phyloP scores from a whole-genome alignment of 2,113 vertebrate genomes.

The Elanus axillaris region DNA sequence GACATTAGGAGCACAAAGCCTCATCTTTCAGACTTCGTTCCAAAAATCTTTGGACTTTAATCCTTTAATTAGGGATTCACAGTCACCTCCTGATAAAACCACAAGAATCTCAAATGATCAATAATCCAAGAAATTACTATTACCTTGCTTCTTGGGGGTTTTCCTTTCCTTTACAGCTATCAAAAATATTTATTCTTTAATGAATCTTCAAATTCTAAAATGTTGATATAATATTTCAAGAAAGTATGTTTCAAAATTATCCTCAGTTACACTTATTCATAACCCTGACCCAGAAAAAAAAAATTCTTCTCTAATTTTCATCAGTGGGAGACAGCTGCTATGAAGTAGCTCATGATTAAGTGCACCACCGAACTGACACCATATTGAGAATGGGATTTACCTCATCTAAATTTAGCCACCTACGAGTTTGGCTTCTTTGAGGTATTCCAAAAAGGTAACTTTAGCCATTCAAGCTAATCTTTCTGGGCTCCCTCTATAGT shows the following conservation, averaged over 20 bases:
- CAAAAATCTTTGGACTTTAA: neutral
- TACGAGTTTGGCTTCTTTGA: neutral
- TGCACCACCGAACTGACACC: neutral
- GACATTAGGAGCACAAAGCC: neutral
- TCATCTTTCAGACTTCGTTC: neutral
- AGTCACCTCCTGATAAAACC: neutral
- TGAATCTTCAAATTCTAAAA: neutral
- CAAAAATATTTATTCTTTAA: neutral
- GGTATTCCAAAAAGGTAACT: neutral
- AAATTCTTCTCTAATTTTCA: neutral
- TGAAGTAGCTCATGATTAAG: neutral
- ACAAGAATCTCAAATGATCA: neutral
- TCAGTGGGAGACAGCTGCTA: neutral
- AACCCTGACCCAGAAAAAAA: neutral
- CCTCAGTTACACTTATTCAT: neutral
- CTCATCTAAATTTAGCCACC: neutral
- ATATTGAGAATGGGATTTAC: neutral
- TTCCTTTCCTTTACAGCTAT: neutral
- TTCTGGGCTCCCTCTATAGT: neutral
- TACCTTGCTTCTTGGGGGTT: neutral
- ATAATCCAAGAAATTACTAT: neutral
- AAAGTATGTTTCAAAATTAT: neutral
- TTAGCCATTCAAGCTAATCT: neutral
- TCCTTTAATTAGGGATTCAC: neutral
- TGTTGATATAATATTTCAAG: neutral